These are phyloP conservation scores for Phytoseiulus persimilis DNA, from an alignment of 2,888 invertebrate species.

Conservation along the genomic window DNA sequence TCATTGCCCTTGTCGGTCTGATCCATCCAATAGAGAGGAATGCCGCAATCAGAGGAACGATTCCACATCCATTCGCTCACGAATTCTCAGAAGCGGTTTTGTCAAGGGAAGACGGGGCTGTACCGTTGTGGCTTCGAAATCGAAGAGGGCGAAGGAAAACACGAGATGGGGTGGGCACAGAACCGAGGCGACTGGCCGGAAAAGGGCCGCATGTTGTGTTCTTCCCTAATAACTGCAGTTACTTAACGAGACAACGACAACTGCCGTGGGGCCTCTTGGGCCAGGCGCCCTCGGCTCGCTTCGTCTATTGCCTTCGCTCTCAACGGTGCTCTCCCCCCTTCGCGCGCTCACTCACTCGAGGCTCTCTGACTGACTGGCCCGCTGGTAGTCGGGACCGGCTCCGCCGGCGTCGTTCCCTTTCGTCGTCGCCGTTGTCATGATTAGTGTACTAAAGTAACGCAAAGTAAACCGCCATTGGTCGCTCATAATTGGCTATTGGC, in stretches of 20 bases:
- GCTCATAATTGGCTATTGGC: conserved; percentile 39
- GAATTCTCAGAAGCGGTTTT: neutral
- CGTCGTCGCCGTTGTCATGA: conserved; percentile 6
- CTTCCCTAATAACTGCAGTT: conserved; percentile 7
- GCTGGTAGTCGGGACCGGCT: conserved; percentile 16
- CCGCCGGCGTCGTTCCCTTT: conserved; percentile 11
- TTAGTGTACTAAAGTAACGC: conserved; percentile 39
- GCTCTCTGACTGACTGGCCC: conserved; percentile 12
- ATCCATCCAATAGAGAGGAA: too few relatives aligned
- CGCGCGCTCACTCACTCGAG: neutral
- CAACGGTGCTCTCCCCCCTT: neutral
- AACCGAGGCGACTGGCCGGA: neutral
- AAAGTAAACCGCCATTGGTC: conserved; percentile 38
- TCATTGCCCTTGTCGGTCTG: too few relatives aligned
- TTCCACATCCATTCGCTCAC: neutral
- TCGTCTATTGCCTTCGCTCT: neutral
- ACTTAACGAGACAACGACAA: conserved; percentile 14
- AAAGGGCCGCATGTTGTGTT: neutral
- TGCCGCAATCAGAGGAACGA: too few relatives aligned
- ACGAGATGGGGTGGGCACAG: neutral
- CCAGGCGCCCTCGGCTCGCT: neutral
- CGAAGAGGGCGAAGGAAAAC: neutral
- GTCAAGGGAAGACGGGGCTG: neutral
- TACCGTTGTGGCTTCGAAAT: neutral
- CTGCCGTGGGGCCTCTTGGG: conserved; percentile 10